Evolutionary conservation across 1,140 invertebrate genomes (phyloP).

Genomic region (Lasioglossum baleicum): DNA sequence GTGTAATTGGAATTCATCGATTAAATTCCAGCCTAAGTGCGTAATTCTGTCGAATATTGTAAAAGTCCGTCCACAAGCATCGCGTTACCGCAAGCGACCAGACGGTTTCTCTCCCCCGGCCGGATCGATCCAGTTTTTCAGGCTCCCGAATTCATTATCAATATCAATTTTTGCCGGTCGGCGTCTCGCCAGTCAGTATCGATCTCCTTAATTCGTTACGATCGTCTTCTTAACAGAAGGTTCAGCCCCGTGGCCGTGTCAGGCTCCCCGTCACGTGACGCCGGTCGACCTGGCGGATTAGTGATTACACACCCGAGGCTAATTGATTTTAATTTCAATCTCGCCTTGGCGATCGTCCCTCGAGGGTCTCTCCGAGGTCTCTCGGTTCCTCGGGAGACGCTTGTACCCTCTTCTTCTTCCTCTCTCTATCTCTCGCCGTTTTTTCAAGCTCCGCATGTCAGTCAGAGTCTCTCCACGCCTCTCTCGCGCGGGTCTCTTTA

Average conservation of each 20-base stretch:
- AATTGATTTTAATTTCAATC: constrained; percentile 66
- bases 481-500: constrained; percentile 17
- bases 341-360: constrained; percentile 39
- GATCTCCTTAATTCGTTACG: constrained; percentile 46
- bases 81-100: too few relatives aligned
- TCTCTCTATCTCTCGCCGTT: background rate
- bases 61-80: too few relatives aligned
- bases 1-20: too few relatives aligned
- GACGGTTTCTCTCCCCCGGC: background rate
- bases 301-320: constrained; percentile 55
- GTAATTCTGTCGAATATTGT: too few relatives aligned
- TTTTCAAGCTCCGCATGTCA: too few relatives aligned
- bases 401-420: background rate
- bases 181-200: constrained; percentile 25
- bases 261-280: constrained; percentile 25
- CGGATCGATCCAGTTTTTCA: background rate
- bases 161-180: background rate
- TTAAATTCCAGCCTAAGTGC: too few relatives aligned
- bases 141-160: background rate
- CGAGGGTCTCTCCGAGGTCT: background rate
- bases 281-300: constrained; percentile 50
- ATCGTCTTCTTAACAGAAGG: constrained; percentile 31
- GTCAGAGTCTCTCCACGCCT: too few relatives aligned
- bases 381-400: background rate
- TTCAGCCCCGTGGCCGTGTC: constrained; percentile 18